Conservation (phyloP, 2,888 invertebrate genomes). For the Lampropteryx suffumata region DNA sequence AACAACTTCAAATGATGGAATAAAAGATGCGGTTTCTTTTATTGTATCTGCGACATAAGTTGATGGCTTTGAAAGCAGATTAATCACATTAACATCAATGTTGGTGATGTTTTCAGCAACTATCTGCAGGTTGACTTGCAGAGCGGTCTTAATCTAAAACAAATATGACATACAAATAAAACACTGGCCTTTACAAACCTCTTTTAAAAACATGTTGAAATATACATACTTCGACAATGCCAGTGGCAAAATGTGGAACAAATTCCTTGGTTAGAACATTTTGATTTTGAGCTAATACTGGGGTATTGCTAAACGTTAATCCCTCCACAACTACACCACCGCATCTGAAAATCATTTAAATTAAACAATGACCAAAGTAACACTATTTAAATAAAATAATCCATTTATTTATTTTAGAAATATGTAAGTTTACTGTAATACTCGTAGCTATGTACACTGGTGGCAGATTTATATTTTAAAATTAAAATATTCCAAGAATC, state of each 20-base stretch:
- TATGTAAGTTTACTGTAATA: no score
- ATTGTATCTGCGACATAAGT: constrained; percentile 35
- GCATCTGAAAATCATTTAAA: constrained; percentile 32
- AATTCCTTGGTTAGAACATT: constrained; percentile 38
- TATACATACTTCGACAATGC: constrained; percentile 38
- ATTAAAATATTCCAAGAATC: no score
- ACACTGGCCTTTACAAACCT: no score
- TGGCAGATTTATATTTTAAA: no score
- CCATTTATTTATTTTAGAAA: no score
- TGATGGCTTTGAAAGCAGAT: constrained; percentile 36
- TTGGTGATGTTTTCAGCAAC: constrained; percentile 44
- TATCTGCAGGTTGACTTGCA: constrained; percentile 52
- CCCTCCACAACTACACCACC: constrained; percentile 42
- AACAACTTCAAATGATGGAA: constrained; percentile 26
- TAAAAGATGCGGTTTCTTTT: constrained; percentile 32
- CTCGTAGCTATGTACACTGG: no score
- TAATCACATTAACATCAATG: constrained; percentile 36
- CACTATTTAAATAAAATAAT: no score
- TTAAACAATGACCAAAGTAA: no score
- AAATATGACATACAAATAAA: not conserved
- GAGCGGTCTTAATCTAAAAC: constrained; percentile 46
- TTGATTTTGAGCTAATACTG: constrained; percentile 30
- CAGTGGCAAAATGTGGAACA: constrained; percentile 40
- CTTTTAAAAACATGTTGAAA: no score
- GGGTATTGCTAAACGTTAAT: constrained; percentile 36